Evolutionary conservation across 2,888 invertebrate species (phyloP), one percentile per base, ranked within the genome.

Genomic region (Halocaridina rubra): DNA sequence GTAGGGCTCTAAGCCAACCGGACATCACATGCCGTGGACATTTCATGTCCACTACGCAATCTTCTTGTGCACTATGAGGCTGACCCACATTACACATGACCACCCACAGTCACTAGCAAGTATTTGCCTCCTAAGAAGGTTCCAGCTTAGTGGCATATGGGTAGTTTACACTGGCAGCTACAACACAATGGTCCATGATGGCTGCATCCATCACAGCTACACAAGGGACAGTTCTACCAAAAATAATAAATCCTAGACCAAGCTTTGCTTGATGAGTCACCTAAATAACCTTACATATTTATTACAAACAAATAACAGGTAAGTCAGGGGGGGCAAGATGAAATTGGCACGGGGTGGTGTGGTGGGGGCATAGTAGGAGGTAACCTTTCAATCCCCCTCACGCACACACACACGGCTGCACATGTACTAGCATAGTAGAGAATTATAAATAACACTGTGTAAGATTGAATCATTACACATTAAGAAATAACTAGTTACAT

Each of bases 251-350:
- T 84, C 79, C 84, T 79, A 78, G 74, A 84, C 78, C 84, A 84
- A 84, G 84, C 84, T 84, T 79, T 72, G 84, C 84, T 84, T 84
- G 84, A 84, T 79, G 84, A 79, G 64, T 84, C 78, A 84, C 78
- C 84, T 84, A 84, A 79, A 84, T 84, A 84, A 84, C 79, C 79
- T 84, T 84, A 79, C 79, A 64, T 78, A 84, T 72, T 84, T 79
- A 79, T 84, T 84, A 84, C 72, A 84, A 84, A 79, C 79, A 84
- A 84, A 78, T 84, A 78, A 84, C 78, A 61, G 84, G 72, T 82
- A 78, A 84, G 39, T 72, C 72, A 61, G 74, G 72, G 81, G 74
- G 67, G 84, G 78, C 78, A 84, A 79, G 74, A 84, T 84, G 84
- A 79, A 79, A 78, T 84, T 84, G 84, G 84, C 84, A 79, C 78